A percentile compares a stretch with the other conserved stretches of the same genome.
These are phyloP conservation scores for Epinotia ramella DNA, from an alignment of 2,888 invertebrate species.

Conservation along the genomic window DNA sequence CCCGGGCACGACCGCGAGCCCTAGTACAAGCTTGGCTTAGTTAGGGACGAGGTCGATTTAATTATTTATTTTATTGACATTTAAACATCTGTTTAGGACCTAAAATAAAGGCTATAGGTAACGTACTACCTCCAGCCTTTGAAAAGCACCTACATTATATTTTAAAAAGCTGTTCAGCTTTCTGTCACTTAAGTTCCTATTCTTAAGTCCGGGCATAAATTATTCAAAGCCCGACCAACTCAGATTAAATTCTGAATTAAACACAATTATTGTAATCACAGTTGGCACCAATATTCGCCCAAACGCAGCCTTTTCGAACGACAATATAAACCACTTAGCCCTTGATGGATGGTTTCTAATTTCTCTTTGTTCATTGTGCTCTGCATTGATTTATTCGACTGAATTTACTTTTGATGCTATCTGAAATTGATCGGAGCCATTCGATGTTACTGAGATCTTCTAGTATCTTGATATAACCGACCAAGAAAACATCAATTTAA, in stretches of 20 bases:
- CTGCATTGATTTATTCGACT: background rate
- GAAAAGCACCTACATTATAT: too few species aligned
- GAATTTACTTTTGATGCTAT: background rate
- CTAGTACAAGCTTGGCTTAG: too few species aligned
- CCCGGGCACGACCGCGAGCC: too few species aligned
- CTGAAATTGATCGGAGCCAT: background rate
- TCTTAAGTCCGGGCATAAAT: background rate
- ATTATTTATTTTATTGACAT: too few species aligned
- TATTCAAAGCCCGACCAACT: background rate
- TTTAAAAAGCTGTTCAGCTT: too few species aligned
- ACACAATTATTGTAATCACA: background rate
- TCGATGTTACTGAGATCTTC: background rate
- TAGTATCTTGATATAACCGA: background rate
- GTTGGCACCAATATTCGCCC: background rate
- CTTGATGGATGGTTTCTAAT: constrained; percentile 11
- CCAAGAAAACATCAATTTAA: background rate
- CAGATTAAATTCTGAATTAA: background rate
- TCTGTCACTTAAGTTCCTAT: background rate
- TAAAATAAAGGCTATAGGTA: too few species aligned
- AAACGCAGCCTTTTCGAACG: constrained; percentile 1
- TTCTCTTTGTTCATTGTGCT: background rate
- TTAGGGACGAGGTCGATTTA: too few species aligned
- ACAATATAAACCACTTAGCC: constrained; percentile 8
- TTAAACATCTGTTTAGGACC: too few species aligned
- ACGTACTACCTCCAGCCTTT: too few species aligned